Base-by-base conservation (phyloP, 1,140 invertebrate species). In the Pseudomyrmex sp. region DNA sequence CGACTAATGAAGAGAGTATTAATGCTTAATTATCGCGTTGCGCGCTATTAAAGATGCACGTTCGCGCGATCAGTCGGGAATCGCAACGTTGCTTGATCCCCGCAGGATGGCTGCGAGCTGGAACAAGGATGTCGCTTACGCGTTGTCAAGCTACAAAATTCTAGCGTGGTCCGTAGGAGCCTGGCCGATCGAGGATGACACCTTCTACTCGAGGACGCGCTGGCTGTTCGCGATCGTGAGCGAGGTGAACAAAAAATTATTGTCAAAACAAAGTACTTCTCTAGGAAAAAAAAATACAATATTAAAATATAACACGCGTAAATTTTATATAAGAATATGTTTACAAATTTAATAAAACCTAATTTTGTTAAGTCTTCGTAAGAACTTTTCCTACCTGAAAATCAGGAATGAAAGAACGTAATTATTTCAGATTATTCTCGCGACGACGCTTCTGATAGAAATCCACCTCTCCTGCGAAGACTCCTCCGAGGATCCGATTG, bases 161-260 rank as follows among this genome's bases (percentile, higher is more conserved):
- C 10, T 84, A 10, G 61, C 85, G n/a, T 80, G 75, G 77, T 73
- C 75, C 1, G 13, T 85, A 9, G 87, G 88, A 7, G 75, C 68
- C 0, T 89, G 88, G 88, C 88, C 85, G 2, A 56, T 89, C 44
- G 59, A 82, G 0, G 4, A 76, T 9, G 20, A 85, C 9, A 52
- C 73, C 0, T 12, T 72, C 1, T 80, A 54, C 10, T 59, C 85
- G 2, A 65, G 1, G 2, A 5, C 62, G 2, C 73, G 85, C 5
- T 46, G 61, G 8, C 8, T 59, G 0, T 10, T 89, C 26, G n/a
- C 35, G 2, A 15, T 84, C 1, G 3, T 50, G 61, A 66, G 20
- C 10, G 73, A 83, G 74, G 74, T 83, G 20, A 77, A 8, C n/a
- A n/a, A 18, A 58, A 35, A 35, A 35, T 35, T 35, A 35, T 35